Conservation (phyloP, 2,797 vertebrate genomes). For the Notamacropus eugenii region DNA sequence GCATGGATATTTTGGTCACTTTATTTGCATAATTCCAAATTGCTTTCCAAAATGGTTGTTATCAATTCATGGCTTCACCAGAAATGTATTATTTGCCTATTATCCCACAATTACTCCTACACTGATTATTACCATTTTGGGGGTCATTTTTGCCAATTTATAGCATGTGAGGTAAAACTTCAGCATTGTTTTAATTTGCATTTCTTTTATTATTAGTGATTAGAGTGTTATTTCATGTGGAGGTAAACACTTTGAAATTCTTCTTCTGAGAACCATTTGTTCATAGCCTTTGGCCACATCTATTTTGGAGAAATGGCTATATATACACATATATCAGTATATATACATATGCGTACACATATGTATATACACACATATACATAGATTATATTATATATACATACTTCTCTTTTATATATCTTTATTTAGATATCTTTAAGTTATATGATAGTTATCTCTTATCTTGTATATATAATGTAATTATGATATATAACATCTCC, state of each 20-base stretch:
- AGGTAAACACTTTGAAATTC: background rate
- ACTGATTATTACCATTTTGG: background rate
- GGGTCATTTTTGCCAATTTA: background rate
- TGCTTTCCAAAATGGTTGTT: background rate
- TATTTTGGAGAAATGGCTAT: no score
- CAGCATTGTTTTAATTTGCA: background rate
- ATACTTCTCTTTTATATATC: no score
- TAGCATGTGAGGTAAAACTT: background rate
- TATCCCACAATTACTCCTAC: background rate
- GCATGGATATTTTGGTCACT: background rate
- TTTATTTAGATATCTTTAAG: no score
- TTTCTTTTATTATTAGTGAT: background rate
- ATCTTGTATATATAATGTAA: background rate
- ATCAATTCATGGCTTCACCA: background rate
- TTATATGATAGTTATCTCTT: background rate
- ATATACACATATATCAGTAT: no score
- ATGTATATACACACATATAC: no score
- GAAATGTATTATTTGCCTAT: background rate
- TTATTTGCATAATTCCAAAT: background rate
- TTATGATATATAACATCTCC: background rate
- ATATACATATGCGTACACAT: no score
- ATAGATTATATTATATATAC: no score
- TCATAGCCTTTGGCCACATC: background rate
- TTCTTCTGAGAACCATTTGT: background rate
- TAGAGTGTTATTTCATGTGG: background rate